Evolutionary conservation across 2,113 vertebrate species (phyloP), one percentile per base, ranked within the genome.

Genomic region (Perca schrenkii): DNA sequence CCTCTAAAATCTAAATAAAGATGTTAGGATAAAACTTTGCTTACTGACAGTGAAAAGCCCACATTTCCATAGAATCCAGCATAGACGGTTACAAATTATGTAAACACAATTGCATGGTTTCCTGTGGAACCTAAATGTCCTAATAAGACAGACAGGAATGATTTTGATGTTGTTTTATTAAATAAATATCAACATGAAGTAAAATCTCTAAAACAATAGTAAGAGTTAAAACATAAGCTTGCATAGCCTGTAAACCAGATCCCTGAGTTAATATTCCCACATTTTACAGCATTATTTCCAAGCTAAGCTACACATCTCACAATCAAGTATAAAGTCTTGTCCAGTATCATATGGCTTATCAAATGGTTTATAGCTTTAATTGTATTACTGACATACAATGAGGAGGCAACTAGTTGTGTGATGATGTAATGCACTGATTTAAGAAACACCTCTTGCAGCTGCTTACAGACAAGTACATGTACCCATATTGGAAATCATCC

Each of bases 181-280:
- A 82, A 91, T 86, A 92, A 89, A 92, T 90, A 88, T 60, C 22
- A 66, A 53, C n/a, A 88, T 43, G 13, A 79, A 75, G 12, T 81
- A 50, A 86, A 83, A 81, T 25, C 1, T 56, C 4, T 71, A 3
- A 72, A 62, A 72, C 15, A 79, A 22, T 1, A 75, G 7, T 49
- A 6, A 54, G 4, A 72, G 28, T 66, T 76, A 77, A 80, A 76
- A 71, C 49, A 74, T 34, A 34, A 50, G 31, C 12, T 60, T 53
- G n/a, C 19, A 75, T 16, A 78, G 40, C 15, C 49, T 62, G 7
- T 50, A 73, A 19, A 80, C 25, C 40, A 56, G 31, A 78, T 78
- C 46, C 82, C 86, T 88, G 85, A 93, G 85, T 74, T 53, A 3
- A 60, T 19, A 80, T 65, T 31, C 5, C 54, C n/a, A 72, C 25